Percentiles rank a stretch among this genome's conserved stretches.
Conservation (phyloP, 1,140 invertebrate genomes). For the Pseudomyrmex flavicornis region DNA sequence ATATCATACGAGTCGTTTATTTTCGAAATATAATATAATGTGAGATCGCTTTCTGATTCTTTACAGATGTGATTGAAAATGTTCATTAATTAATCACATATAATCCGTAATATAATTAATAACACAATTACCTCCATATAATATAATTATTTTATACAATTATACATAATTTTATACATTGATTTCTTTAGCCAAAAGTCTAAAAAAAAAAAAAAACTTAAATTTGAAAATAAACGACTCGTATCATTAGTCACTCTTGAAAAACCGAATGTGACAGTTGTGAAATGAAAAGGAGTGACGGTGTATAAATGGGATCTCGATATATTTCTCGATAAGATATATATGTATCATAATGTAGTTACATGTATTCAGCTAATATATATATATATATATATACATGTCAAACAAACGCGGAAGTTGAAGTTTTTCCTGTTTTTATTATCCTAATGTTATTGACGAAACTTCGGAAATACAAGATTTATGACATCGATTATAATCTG, state of each 20-base stretch:
- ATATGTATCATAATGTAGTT: conserved; percentile 15
- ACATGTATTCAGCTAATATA: not conserved
- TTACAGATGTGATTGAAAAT: no score
- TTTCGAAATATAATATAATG: conserved; percentile 1
- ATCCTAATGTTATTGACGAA: conserved; percentile 32
- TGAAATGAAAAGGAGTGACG: not conserved
- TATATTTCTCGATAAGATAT: not conserved
- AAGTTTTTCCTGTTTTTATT: not conserved
- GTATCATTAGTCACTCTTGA: not conserved
- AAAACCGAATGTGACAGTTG: not conserved
- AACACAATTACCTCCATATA: no score
- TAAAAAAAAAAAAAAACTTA: not conserved
- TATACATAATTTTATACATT: not conserved
- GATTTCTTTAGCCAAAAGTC: not conserved
- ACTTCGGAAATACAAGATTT: conserved; percentile 67
- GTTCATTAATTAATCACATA: no score
- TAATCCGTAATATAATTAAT: no score
- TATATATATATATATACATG: no score
- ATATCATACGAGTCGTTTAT: conserved; percentile 15
- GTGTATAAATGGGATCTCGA: conserved; percentile 19
- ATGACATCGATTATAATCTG: conserved; percentile 68
- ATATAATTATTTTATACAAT: no score
- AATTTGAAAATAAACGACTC: conserved; percentile 22
- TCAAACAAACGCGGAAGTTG: not conserved
- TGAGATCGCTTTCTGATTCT: no score